These are phyloP conservation scores for Gadopsis marmoratus DNA, from an alignment of 2,797 vertebrate genomes.

Conservation along the genomic window DNA sequence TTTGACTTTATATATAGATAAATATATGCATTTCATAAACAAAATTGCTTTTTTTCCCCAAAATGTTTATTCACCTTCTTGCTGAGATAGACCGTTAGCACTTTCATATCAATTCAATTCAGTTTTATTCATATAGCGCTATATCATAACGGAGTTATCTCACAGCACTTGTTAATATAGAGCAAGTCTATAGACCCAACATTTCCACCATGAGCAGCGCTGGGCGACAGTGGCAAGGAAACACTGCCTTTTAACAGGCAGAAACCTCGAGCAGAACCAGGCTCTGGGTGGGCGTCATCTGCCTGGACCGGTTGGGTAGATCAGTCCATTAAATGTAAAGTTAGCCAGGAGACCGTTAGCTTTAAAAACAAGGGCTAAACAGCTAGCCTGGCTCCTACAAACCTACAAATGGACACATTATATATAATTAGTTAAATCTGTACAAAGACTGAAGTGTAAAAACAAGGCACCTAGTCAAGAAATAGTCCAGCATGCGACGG, in stretches of 20 bases:
- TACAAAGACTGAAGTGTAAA: background rate
- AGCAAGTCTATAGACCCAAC: no score
- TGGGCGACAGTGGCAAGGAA: no score
- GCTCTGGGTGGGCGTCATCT: no score
- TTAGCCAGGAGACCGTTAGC: background rate
- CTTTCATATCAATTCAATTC: background rate
- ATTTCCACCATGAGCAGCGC: no score
- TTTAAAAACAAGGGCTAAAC: background rate
- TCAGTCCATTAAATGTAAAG: background rate
- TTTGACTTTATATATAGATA: background rate
- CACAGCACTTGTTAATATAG: no score
- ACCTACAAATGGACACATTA: background rate
- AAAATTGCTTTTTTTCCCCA: background rate
- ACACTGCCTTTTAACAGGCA: no score
- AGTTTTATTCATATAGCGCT: no score
- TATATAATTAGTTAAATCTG: background rate
- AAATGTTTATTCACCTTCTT: background rate
- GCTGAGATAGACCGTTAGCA: background rate
- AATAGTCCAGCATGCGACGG: background rate
- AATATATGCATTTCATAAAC: background rate
- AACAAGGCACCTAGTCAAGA: background rate
- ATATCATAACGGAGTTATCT: no score
- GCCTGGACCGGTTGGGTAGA: no score
- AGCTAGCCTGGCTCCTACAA: background rate
- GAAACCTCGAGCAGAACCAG: no score